Evolutionary conservation across 2,797 vertebrate genomes (phyloP), one percentile per base, ranked within the genome.

Genomic region (Gobionotothen gibberifrons): DNA sequence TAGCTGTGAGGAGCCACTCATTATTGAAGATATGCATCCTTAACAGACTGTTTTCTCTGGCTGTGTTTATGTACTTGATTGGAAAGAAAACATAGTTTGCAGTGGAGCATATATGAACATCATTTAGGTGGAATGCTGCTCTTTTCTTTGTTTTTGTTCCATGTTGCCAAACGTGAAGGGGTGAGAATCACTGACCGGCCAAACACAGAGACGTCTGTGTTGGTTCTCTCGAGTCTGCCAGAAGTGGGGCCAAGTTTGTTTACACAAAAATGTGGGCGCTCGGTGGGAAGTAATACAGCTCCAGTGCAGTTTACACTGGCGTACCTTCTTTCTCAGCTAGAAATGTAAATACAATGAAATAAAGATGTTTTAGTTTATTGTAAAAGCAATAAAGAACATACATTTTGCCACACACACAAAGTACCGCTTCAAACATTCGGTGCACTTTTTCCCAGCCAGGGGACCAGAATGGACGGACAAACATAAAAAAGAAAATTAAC

Each of bases 151-250:
- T 78, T 87, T 83, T 74, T 74, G 64, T 85, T 86, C 71, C 74
- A 72, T 55, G 56, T 57, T 83, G 82, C 81, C 80, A 92, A 90
- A 91, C 66, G 52, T 87, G 79, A 84, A 68, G 51, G 67, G 59
- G 40, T 82, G 61, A 85, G 58, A 84, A 68, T 46, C 54, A 48
- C 69, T 82, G 85, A 83, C 70, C 58, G 74, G 76, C 73, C 76
- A 82, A 87, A 92, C 22, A 91, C 89, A 91, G 82, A 88, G 81
- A 77, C 39, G 40, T 85, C 84, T 89, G 88, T 93, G 83, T 92
- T 85, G 79, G 84, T 74, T 72, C 60, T 69, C 83, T 60, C 4
- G 53, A 78, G 75, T 68, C 78, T 80, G 86, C 81, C 87, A 90
- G 76, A 80, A 87, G 59, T 67, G 79, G 81, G 80, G 79, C 74